A percentile compares a stretch with the other conserved stretches of the same genome.
Conservation (phyloP, 2,888 invertebrate genomes). For the Andrena praecox region DNA sequence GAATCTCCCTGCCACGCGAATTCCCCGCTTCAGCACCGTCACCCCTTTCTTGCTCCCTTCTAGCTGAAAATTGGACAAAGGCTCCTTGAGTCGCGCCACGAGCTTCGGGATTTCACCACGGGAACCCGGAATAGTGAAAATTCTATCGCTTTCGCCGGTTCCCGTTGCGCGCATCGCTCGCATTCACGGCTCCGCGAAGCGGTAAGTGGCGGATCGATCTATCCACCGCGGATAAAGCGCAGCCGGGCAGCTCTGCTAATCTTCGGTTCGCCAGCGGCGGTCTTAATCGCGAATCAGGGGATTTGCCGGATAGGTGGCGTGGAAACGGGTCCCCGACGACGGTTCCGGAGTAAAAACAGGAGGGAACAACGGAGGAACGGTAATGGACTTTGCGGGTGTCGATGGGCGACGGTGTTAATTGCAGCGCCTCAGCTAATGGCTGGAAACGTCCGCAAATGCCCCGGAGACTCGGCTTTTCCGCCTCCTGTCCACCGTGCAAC, state of each 20-base stretch:
- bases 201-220: too few species aligned
- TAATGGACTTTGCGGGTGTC: constrained; percentile 63
- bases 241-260: constrained; percentile 1
- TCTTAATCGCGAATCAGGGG: constrained; percentile 41
- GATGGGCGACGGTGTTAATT: constrained; percentile 63
- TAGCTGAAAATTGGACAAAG: neutral
- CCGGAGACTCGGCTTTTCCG: constrained; percentile 44
- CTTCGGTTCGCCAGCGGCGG: neutral
- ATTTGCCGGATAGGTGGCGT: constrained; percentile 33
- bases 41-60: neutral
- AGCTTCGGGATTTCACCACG: too few species aligned
- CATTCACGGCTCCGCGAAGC: too few species aligned
- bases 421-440: constrained; percentile 59
- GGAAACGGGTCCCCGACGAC: constrained; percentile 25
- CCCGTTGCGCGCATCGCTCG: too few species aligned
- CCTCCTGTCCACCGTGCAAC: constrained; percentile 33
- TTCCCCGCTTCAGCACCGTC: neutral
- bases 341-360: constrained; percentile 51
- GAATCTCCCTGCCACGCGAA: neutral
- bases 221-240: neutral
- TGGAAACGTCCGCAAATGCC: constrained; percentile 61
- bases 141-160: too few species aligned
- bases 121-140: too few species aligned
- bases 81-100: too few species aligned
- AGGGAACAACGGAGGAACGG: constrained; percentile 43